These are phyloP conservation scores for Aselliscus stoliczkanus DNA, from an alignment of 2,797 vertebrate species.

Conservation along the genomic window DNA sequence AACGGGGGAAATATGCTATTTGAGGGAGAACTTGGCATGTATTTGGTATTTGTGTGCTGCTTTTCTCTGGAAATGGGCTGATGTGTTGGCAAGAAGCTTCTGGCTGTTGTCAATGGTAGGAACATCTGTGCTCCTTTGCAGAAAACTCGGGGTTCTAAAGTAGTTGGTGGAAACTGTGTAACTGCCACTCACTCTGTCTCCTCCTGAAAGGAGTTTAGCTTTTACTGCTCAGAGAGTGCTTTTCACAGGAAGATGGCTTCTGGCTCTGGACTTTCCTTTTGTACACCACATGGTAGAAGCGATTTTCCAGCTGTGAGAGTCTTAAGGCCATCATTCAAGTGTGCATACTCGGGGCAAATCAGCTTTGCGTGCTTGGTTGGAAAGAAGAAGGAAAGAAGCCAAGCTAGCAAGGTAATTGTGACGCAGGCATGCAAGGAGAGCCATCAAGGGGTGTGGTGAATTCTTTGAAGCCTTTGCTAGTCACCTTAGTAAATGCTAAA, in stretches of 20 bases:
- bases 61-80: constrained; percentile 67
- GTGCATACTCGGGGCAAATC: neutral
- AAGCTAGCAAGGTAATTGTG: neutral
- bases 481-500: neutral
- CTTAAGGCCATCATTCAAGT: neutral
- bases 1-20: neutral
- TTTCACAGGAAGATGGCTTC: neutral
- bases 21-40: constrained; percentile 57
- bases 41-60: constrained; percentile 67
- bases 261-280: neutral
- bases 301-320: neutral
- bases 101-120: constrained; percentile 57
- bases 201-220: neutral
- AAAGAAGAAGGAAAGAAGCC: neutral
- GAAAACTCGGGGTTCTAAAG: constrained; percentile 21
- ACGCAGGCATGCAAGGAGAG: neutral
- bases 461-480: neutral
- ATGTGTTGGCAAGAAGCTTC: constrained; percentile 66
- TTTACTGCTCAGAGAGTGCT: neutral
- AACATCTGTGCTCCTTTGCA: constrained; percentile 68
- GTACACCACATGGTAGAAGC: neutral
- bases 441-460: neutral
- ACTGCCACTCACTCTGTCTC: neutral
- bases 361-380: neutral
- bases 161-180: neutral